Evolutionary conservation across 2,888 invertebrate species (phyloP).

Genomic region (Ametastegia equiseti): DNA sequence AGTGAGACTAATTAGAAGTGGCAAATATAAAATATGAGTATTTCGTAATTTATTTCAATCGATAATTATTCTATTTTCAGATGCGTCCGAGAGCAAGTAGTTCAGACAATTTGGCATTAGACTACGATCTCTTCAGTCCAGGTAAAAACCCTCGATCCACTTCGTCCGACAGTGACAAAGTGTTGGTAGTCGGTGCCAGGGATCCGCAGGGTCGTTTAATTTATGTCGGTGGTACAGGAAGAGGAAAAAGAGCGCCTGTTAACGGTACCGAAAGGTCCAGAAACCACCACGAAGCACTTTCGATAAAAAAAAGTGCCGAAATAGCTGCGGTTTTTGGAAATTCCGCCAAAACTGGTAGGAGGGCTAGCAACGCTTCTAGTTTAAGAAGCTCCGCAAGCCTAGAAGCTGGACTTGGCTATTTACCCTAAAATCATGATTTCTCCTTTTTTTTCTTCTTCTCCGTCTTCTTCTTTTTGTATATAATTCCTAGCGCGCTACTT

Average conservation of each 20-base stretch:
- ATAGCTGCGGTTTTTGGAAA: constrained; percentile 92
- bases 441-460: constrained; percentile 33
- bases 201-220: constrained; percentile 76
- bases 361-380: constrained; percentile 70
- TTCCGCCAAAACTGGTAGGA: constrained; percentile 63
- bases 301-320: constrained; percentile 92
- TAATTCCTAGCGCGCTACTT: background rate
- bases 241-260: constrained; percentile 61
- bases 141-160: constrained; percentile 67
- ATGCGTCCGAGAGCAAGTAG: constrained; percentile 71
- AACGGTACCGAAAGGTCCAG: constrained; percentile 59
- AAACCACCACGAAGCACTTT: constrained; percentile 82
- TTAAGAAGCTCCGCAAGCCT: constrained; percentile 70
- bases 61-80: constrained; percentile 53
- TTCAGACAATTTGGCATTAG: constrained; percentile 84
- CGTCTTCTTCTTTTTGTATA: background rate
- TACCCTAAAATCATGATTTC: constrained; percentile 64
- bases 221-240: constrained; percentile 73
- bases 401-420: constrained; percentile 72
- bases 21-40: background rate
- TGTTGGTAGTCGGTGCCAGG: constrained; percentile 76
- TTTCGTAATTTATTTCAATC: background rate
- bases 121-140: constrained; percentile 84
- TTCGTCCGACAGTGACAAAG: constrained; percentile 70
- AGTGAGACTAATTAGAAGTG: no score